Conservation (phyloP, 2,888 invertebrate genomes). For the Aspidapion aeneum region DNA sequence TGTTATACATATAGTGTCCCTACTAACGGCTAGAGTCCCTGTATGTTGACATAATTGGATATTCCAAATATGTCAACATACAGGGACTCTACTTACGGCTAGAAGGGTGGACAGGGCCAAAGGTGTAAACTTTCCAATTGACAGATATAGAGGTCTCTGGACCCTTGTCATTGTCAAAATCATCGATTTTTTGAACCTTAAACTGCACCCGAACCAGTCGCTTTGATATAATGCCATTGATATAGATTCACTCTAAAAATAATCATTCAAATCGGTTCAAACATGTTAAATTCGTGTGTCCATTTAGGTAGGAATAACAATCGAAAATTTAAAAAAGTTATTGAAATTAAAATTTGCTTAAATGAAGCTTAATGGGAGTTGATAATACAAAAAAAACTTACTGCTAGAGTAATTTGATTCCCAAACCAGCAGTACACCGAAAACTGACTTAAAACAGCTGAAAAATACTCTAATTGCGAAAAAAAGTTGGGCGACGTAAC, state of each 20-base stretch:
- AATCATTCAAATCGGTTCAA: neutral
- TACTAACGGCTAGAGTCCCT: too few relatives aligned
- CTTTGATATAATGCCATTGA: slow-evolving; percentile 24
- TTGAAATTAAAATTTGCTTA: neutral
- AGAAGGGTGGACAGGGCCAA: slow-evolving; percentile 29
- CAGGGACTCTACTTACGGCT: slow-evolving; percentile 29
- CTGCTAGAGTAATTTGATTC: slow-evolving; percentile 31
- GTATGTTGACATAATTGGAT: too few relatives aligned
- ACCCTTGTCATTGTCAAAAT: slow-evolving; percentile 32
- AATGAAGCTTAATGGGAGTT: too few relatives aligned
- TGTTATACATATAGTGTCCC: too few relatives aligned
- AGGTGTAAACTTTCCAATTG: slow-evolving; percentile 35
- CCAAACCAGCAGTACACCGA: slow-evolving; percentile 32
- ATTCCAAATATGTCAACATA: too few relatives aligned
- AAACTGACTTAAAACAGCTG: slow-evolving; percentile 28
- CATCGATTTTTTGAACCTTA: slow-evolving; percentile 32
- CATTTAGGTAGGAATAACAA: too few relatives aligned
- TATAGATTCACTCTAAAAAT: slow-evolving; percentile 28
- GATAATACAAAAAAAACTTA: slow-evolving; percentile 21
- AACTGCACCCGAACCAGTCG: slow-evolving; percentile 31
- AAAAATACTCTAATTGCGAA: slow-evolving; percentile 29
- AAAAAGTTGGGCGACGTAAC: slow-evolving; percentile 30
- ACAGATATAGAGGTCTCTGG: slow-evolving; percentile 30
- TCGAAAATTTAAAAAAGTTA: too few relatives aligned
- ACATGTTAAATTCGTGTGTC: too few relatives aligned